phyloP scores from a whole-genome alignment of 2,113 vertebrate species.

The Pomatostomus ruficeps region DNA sequence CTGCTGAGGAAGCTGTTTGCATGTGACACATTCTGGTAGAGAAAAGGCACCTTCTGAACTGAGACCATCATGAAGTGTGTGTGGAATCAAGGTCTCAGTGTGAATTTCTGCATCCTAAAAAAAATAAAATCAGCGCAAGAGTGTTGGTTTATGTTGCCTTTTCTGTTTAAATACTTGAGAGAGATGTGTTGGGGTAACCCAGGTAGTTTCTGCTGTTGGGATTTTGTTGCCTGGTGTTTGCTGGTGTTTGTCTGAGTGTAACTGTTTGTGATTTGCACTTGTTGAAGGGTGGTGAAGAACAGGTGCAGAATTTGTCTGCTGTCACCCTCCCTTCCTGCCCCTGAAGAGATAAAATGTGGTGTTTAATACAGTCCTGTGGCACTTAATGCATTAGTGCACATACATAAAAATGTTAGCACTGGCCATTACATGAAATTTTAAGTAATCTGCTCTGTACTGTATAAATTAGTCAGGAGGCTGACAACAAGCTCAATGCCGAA shows the following conservation, averaged over 20 bases:
- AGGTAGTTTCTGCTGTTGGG: background rate
- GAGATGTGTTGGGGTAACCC: background rate
- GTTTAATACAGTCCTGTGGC: background rate
- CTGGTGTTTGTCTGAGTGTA: background rate
- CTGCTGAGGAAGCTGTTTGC: background rate
- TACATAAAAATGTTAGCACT: background rate
- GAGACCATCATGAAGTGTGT: background rate
- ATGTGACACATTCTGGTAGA: background rate
- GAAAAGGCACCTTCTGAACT: background rate
- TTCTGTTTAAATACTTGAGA: background rate
- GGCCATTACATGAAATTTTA: background rate
- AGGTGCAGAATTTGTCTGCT: background rate
- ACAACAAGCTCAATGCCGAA: background rate
- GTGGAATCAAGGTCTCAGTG: background rate
- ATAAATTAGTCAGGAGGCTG: background rate
- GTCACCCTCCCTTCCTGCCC: background rate
- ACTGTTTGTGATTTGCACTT: background rate
- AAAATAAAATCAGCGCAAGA: rapidly evolving
- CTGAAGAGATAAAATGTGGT: background rate
- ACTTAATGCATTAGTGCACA: background rate
- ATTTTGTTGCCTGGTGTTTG: background rate
- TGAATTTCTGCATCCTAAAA: background rate
- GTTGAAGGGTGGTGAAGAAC: background rate
- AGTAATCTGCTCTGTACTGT: background rate
- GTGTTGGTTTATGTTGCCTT: background rate